Percentiles rank a stretch among this genome's conserved stretches.
Conservation (phyloP, 2,113 vertebrate genomes). For the Pongo abelii region DNA sequence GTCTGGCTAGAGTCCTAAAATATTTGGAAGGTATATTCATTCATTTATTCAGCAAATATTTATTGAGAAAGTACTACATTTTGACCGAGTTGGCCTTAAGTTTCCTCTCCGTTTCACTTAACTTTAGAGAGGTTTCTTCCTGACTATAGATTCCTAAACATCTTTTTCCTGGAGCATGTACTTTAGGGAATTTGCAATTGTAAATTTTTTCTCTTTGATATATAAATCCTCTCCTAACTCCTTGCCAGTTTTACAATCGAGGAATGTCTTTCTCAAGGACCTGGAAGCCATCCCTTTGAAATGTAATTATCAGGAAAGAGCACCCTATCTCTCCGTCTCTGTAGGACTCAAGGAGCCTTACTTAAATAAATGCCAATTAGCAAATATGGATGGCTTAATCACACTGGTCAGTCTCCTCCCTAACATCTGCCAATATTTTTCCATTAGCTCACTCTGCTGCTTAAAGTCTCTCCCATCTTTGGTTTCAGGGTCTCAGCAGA, state of each 20-base stretch:
- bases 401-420: not conserved
- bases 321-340: not conserved
- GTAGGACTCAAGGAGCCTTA: not conserved
- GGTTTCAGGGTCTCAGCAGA: not conserved
- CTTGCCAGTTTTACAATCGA: not conserved
- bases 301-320: not conserved
- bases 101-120: not conserved
- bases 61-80: not conserved
- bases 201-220: conserved; percentile 21
- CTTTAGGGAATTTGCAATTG: not conserved
- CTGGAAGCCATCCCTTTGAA: not conserved
- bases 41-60: conserved; percentile 26
- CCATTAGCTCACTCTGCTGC: not conserved
- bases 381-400: not conserved
- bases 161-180: not conserved
- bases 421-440: not conserved
- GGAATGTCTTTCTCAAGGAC: not conserved
- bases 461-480: not conserved
- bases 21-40: not conserved
- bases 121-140: not conserved
- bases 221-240: not conserved
- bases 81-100: not conserved
- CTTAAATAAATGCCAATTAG: not conserved
- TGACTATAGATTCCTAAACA: not conserved
- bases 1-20: not conserved